These are phyloP conservation scores for Archegozetes longisetosus DNA, from an alignment of 1,140 invertebrate species.

Conservation along the genomic window DNA sequence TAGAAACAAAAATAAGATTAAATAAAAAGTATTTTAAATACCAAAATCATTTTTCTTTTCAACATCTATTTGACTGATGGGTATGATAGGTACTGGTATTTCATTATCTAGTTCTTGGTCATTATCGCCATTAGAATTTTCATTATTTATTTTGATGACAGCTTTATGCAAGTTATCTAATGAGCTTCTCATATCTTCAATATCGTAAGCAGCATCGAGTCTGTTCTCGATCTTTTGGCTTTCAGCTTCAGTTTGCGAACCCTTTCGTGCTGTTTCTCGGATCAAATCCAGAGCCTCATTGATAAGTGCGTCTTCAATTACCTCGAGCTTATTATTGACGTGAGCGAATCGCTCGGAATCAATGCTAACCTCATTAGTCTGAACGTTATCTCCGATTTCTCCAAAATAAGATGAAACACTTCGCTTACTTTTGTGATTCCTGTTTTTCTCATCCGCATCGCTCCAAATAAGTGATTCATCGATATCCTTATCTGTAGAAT, in stretches of 20 bases:
- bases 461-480: neutral
- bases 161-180: conserved; percentile 14
- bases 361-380: neutral
- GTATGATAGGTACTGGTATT: no score
- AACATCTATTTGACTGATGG: no score
- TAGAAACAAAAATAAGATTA: no score
- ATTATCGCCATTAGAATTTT: conserved; percentile 1
- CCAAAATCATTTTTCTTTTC: no score
- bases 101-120: no score
- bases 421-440: neutral
- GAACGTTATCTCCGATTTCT: neutral
- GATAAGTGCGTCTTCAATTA: conserved; percentile 16
- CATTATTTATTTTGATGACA: conserved; percentile 14
- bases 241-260: neutral
- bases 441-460: neutral
- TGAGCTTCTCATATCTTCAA: conserved; percentile 18
- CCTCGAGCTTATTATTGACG: conserved; percentile 11
- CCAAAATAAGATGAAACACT: neutral
- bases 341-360: neutral
- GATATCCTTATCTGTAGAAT: neutral
- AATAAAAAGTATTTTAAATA: no score
- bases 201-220: conserved; percentile 17
- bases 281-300: conserved; percentile 14
- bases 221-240: conserved; percentile 9
- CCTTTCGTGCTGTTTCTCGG: conserved; percentile 1